Evolutionary conservation across 2,113 vertebrate genomes (phyloP).

Genomic region (Hydrolagus affinis): DNA sequence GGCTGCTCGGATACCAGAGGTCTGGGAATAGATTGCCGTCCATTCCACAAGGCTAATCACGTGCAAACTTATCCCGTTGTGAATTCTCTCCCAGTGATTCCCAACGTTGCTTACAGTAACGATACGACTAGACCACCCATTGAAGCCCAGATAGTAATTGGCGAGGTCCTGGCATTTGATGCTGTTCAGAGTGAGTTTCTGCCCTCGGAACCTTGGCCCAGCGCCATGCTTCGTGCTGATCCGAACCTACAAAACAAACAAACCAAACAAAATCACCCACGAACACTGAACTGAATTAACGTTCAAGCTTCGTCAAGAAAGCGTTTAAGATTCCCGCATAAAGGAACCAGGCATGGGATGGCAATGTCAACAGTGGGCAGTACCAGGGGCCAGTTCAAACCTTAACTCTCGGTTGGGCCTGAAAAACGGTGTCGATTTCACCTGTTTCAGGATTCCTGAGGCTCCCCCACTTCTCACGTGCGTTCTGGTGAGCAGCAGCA

Average conservation of each 20-base stretch:
- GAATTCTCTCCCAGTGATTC: background rate
- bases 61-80: background rate
- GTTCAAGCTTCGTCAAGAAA: background rate
- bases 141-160: conserved; percentile 61
- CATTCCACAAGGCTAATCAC: too few species aligned
- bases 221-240: conserved; percentile 43
- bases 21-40: background rate
- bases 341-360: too few species aligned
- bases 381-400: too few species aligned
- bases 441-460: too few species aligned
- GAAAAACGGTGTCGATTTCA: too few species aligned
- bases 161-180: conserved; percentile 57
- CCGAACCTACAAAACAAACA: conserved; percentile 41
- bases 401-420: too few species aligned
- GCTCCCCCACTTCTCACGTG: too few species aligned
- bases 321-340: too few species aligned
- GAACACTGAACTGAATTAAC: background rate
- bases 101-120: conserved; percentile 48
- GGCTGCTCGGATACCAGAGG: background rate
- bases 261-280: background rate
- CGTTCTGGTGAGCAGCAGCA: too few species aligned
- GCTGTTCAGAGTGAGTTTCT: conserved; percentile 43
- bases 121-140: conserved; percentile 61
- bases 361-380: too few species aligned
- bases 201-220: conserved; percentile 34